Evolutionary conservation across 2,113 vertebrate genomes (phyloP).

Genomic region (Etia nguti): DNA sequence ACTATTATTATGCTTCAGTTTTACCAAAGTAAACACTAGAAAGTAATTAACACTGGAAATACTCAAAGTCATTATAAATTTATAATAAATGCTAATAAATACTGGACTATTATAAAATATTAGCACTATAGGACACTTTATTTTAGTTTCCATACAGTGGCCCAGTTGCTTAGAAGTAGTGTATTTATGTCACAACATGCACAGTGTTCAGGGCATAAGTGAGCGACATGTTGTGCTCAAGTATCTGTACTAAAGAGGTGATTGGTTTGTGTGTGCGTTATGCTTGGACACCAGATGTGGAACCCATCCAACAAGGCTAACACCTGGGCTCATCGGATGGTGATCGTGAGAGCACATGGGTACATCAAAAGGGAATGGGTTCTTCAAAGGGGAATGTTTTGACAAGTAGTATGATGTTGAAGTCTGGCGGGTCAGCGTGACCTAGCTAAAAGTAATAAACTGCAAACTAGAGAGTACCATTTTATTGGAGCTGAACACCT

Average conservation of each 20-base stretch:
- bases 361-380: not conserved
- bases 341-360: not conserved
- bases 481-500: not conserved
- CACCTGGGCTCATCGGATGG: not conserved
- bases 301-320: not conserved
- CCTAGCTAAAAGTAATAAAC: not conserved
- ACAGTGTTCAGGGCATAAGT: not conserved
- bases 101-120: not conserved
- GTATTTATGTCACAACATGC: not conserved
- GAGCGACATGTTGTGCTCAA: not conserved
- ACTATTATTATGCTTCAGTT: not conserved
- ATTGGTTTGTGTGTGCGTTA: not conserved
- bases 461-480: not conserved
- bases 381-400: not conserved
- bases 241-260: not conserved
- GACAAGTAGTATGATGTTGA: not conserved
- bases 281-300: not conserved
- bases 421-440: not conserved
- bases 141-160: not conserved
- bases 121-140: not conserved
- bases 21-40: not conserved
- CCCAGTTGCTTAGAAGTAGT: not conserved
- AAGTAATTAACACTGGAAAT: not conserved
- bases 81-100: not conserved
- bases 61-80: not conserved